Evolutionary conservation across 2,797 vertebrate species (phyloP), one percentile per base, ranked within the genome.

Genomic region (Myripristis murdjan): DNA sequence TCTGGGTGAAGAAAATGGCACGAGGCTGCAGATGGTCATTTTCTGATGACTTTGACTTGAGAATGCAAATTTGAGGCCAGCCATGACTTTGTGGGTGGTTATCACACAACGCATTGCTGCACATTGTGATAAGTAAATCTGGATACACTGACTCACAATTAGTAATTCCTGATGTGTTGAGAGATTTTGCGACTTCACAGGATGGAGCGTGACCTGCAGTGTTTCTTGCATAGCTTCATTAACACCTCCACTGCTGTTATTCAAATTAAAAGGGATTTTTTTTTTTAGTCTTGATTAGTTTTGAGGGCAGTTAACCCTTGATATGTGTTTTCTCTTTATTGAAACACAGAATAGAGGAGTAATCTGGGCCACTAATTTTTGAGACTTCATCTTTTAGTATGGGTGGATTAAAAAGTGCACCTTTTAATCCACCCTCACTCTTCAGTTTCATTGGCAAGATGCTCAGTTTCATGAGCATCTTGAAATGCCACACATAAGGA

Each of bases 41-140:
- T 87, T 92, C 88, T 64, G 73, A 75, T 2, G 80, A 73, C 77
- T 85, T 86, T 82, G 87, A 92, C 82, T 88, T 24, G 20, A 85
- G 90, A 87, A 91, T 89, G 84, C 81, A n/a, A 91, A 91, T 92
- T 89, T 92, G 81, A 81, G 77, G n/a, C 64, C 4, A 68, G 77
- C 73, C 73, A 58, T 5, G 48, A 68, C 83, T 87, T 60, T 3
- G 67, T 82, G 84, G 87, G 84, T 78, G 87, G 90, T 86, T 88
- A 90, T 90, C 87, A 72, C 68, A 61, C 60, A 70, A 49, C 59
- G 1, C 22, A 0, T 43, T 24, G 74, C 62, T 15, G 57, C 78
- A 70, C 62, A 65, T 71, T 88, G 64, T 64, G 70, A 87, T 60
- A 72, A 79, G 67, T 70, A 51, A 70, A 79, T 83, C 74, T 66